Conservation (phyloP, 2,797 vertebrate genomes). For the Avahi laniger region DNA sequence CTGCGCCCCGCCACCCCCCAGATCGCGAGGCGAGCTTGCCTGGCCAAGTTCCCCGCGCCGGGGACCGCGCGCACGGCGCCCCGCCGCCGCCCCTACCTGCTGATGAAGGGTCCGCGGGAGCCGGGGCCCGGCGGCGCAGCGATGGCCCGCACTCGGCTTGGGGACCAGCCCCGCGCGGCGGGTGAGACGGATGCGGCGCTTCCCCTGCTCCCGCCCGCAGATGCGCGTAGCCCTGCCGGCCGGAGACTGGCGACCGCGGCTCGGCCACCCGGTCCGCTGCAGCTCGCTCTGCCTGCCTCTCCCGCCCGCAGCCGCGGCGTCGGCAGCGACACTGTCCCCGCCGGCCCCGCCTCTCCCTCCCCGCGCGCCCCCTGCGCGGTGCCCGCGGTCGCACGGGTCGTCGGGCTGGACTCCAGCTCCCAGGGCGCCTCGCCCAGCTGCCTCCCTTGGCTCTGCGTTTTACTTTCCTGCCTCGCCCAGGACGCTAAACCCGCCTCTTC, state of each 20-base stretch:
- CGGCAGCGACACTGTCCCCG: background rate
- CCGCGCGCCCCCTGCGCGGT: background rate
- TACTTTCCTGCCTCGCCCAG: background rate
- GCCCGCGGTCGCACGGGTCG: background rate
- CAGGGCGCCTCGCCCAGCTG: background rate
- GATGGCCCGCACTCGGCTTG: background rate
- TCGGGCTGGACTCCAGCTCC: background rate
- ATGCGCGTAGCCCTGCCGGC: background rate
- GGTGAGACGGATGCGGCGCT: background rate
- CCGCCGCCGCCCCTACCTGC: slow-evolving; percentile 57
- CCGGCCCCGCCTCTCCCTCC: background rate
- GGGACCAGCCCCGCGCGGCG: background rate
- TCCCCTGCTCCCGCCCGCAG: slow-evolving; percentile 25
- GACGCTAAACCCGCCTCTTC: background rate
- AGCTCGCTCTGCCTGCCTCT: background rate
- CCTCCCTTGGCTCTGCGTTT: background rate
- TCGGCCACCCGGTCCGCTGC: slow-evolving; percentile 81
- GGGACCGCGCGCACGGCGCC: background rate
- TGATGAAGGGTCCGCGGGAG: background rate
- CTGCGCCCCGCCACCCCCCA: background rate
- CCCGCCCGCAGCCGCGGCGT: background rate
- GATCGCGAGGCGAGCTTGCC: background rate
- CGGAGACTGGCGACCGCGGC: slow-evolving; percentile 82
- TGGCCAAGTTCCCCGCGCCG: background rate
- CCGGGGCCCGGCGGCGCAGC: background rate